A percentile compares a stretch with the other conserved stretches of the same genome.
Evolutionary conservation across 2,888 invertebrate species (phyloP).

Genomic region (Sthenelais limicola): DNA sequence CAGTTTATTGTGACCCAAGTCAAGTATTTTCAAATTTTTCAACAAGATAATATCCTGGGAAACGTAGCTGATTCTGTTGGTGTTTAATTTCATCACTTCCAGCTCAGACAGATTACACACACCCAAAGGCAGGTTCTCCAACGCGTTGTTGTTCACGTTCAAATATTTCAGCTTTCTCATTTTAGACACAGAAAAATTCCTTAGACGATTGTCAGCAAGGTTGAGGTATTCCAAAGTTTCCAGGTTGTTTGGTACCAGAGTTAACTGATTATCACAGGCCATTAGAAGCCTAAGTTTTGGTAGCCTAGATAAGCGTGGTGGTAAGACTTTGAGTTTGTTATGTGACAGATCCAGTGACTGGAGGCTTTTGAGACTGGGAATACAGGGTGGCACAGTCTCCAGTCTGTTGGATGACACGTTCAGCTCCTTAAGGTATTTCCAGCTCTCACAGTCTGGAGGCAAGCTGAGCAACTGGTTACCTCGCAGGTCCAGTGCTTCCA

Average conservation of each 20-base stretch:
- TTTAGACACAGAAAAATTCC: slow-evolving; percentile 61
- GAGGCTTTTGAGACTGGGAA: slow-evolving; percentile 60
- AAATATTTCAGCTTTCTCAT: slow-evolving; percentile 62
- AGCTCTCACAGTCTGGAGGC: slow-evolving; percentile 62
- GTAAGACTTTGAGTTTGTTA: slow-evolving; percentile 62
- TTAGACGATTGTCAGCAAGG: slow-evolving; percentile 61
- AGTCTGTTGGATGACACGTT: slow-evolving; percentile 65
- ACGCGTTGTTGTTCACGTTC: slow-evolving; percentile 60
- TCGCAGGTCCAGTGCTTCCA: slow-evolving; percentile 50
- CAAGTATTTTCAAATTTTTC: slow-evolving; percentile 60
- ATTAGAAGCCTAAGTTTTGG: slow-evolving; percentile 60
- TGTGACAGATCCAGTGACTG: slow-evolving; percentile 64
- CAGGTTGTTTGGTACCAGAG: slow-evolving; percentile 57
- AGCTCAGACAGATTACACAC: slow-evolving; percentile 59
- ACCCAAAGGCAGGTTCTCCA: slow-evolving; percentile 66
- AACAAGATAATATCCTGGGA: slow-evolving; percentile 65
- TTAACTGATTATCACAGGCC: slow-evolving; percentile 61
- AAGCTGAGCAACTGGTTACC: slow-evolving; percentile 61
- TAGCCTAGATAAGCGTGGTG: slow-evolving; percentile 54
- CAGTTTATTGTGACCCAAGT: slow-evolving; percentile 65
- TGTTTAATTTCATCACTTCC: slow-evolving; percentile 59
- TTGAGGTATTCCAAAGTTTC: slow-evolving; percentile 61
- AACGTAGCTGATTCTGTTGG: slow-evolving; percentile 63
- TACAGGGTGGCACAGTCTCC: slow-evolving; percentile 58
- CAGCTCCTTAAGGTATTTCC: slow-evolving; percentile 60